Base-by-base conservation (phyloP, 1,140 invertebrate species). In the Drosophila rhopaloa region DNA sequence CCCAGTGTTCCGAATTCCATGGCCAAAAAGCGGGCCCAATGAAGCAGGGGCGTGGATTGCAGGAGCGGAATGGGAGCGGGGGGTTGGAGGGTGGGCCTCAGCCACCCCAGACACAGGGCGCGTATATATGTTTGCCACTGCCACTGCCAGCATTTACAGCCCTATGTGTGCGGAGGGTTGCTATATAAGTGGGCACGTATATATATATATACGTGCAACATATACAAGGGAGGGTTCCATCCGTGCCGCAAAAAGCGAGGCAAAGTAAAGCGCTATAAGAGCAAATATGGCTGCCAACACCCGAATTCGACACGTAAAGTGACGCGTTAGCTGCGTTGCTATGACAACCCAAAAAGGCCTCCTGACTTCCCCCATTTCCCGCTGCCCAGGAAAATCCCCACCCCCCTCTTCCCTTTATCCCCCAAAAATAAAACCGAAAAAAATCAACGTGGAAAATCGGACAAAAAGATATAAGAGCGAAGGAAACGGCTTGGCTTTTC, bases 241-340 rank as follows among this genome's bases (percentile, higher is more conserved):
- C 41, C 37, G 43, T 6, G 6, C 19, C 46, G 58, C 65, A 83
- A 83, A 80, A 89, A 88, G 84, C 79, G 60, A 68, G 65, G 60
- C 61, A 89, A 81, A 86, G 88, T 85, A 86, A 90, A 85, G 86
- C 81, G 85, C 85, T 82, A 82, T 81, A 91, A 90, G 89, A 91
- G 88, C 90, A 91, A 91, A 91, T 91, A 91, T 91, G 88, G 88
- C 88, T 91, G 88, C 88, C 88, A 91, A 91, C 89, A 91, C 88
- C 88, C 90, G 88, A 84, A 91, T 91, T 91, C 88, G 89, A 91
- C 88, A 91, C 88, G 88, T 91, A 91, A 91, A 91, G 88, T 91
- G 86, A 88, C 86, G 86, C 83, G 83, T 86, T 86, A 88, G 84
- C 84, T 79, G 84, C 83, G 83, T 86, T 86, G 83, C 83, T 83